phyloP scores from a whole-genome alignment of 2,888 invertebrate species.

The Ephialtes manifestator region DNA sequence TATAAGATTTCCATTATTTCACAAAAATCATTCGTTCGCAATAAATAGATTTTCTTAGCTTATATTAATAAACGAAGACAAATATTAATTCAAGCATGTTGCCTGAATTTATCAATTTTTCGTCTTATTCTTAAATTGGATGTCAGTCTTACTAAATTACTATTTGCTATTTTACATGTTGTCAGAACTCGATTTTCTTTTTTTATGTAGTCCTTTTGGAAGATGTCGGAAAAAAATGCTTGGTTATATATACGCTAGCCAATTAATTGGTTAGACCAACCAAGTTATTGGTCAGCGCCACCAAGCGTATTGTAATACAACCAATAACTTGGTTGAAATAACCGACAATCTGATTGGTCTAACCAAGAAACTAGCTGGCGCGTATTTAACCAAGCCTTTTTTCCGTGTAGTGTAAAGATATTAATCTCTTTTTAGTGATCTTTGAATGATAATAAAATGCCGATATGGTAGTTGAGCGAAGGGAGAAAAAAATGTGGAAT shows the following conservation, averaged over 20 bases:
- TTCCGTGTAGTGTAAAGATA: not conserved
- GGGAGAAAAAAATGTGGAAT: not conserved
- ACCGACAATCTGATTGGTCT: too few species aligned
- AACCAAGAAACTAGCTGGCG: too few species aligned
- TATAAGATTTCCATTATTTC: not conserved
- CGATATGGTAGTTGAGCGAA: not conserved
- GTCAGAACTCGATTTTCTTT: not conserved
- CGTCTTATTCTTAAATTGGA: not conserved
- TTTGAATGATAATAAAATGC: too few species aligned
- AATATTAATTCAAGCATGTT: not conserved
- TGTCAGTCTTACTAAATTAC: not conserved
- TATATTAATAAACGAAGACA: too few species aligned
- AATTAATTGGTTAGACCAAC: too few species aligned
- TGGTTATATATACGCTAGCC: too few species aligned
- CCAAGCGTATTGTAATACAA: too few species aligned
- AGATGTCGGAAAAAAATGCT: too few species aligned
- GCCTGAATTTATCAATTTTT: not conserved
- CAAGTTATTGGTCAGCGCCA: too few species aligned
- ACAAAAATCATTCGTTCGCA: not conserved
- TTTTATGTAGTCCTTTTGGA: not conserved
- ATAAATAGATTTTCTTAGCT: constrained; percentile 6
- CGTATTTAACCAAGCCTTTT: too few species aligned
- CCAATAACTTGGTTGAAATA: too few species aligned
- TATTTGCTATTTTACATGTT: not conserved
- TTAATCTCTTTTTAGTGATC: not conserved